These are phyloP conservation scores for Molorchus minor DNA, from an alignment of 2,888 invertebrate genomes.

Conservation along the genomic window DNA sequence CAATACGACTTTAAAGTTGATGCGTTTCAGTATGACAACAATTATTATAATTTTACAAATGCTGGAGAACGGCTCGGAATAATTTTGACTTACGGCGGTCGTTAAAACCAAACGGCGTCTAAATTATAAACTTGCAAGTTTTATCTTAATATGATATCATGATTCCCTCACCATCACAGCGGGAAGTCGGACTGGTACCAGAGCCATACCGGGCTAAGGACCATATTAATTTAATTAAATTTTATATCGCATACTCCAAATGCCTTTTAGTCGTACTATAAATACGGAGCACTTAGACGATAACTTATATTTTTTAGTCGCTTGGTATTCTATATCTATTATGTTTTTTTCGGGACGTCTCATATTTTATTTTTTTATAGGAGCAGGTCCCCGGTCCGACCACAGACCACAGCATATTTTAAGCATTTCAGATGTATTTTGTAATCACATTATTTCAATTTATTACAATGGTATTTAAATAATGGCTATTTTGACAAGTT, in stretches of 20 bases:
- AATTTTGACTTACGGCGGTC: not conserved
- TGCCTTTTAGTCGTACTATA: constrained; percentile 54
- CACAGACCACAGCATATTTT: not conserved
- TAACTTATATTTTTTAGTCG: constrained; percentile 31
- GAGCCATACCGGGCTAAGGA: constrained; percentile 44
- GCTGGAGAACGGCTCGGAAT: too few species aligned
- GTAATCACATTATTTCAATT: constrained; percentile 25
- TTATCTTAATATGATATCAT: constrained; percentile 53
- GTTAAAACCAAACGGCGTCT: constrained; percentile 32
- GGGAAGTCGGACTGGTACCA: constrained; percentile 54
- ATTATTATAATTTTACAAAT: too few species aligned
- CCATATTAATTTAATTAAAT: constrained; percentile 62
- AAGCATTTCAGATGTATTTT: constrained; percentile 11
- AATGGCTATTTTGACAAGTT: constrained; percentile 12
- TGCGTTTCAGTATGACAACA: too few species aligned
- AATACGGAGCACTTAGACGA: constrained; percentile 52
- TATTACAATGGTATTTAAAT: constrained; percentile 14
- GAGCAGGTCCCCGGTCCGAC: not conserved
- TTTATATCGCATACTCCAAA: constrained; percentile 60
- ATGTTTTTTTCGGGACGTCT: constrained; percentile 26
- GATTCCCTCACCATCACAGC: constrained; percentile 52
- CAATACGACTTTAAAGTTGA: too few species aligned
- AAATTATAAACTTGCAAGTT: constrained; percentile 55
- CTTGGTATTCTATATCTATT: constrained; percentile 21
- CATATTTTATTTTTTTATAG: constrained; percentile 25